Evolutionary conservation across 1,140 invertebrate species (phyloP), one percentile per base, ranked within the genome.

Genomic region (Lasaia peninsularis): DNA sequence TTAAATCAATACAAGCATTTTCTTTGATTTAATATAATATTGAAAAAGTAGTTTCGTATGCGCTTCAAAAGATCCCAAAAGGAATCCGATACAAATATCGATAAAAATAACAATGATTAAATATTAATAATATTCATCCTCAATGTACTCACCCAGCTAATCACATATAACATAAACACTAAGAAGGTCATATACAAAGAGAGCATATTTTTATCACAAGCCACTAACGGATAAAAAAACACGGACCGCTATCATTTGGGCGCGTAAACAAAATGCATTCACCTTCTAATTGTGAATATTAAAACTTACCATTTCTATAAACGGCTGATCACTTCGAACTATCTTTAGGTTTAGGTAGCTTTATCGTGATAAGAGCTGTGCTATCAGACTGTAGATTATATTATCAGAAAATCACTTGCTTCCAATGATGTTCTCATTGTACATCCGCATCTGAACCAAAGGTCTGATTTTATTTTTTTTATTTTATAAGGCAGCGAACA

Each of bases 291-390:
- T 69, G 60, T 35, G 33, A 60, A 62, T 58, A 69, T 63, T 52
- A 33, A 54, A 33, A 67, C 73, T 70, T 58, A 78, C 75, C 69
- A 71, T 75, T 78, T 72, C 67, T 70, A 65, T 69, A 63, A 67
- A 64, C 44, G 53, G 34, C 54, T 61, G 34, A 51, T 62, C 62
- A 61, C 60, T 53, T 32, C 52, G 44, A 63, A 62, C 57, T 69
- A 67, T 69, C 67, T 57, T 56, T 33, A 33, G 58, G 56, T 60
- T 57, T 55, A 58, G 52, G 37, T 55, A 55, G 35, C 35, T 54
- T 65, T 72, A 75, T 70, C 72, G 58, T 50, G 72, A 75, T 75
- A 75, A 68, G n/a, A 32, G 10, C 18, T 24, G 21, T 16, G n/a
- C 44, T 71, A 75, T 72, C 72, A 44, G 24, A 48, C 33, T 58